phyloP scores from a whole-genome alignment of 2,113 vertebrate genomes.

The Phrynosoma blainvillii region DNA sequence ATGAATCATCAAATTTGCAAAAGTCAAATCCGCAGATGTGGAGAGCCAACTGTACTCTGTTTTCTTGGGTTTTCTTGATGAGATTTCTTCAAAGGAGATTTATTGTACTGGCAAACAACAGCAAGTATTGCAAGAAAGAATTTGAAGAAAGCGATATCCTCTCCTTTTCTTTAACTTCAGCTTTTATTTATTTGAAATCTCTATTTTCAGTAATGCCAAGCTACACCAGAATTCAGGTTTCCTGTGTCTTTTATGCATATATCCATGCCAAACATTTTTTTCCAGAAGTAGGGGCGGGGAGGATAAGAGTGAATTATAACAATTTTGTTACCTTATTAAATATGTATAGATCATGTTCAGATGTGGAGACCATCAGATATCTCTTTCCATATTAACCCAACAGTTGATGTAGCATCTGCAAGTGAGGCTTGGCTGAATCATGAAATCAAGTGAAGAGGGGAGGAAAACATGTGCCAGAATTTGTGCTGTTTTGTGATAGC shows the following conservation, averaged over 20 bases:
- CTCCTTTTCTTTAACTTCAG: background rate
- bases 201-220: background rate
- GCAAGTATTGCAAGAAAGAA: no score
- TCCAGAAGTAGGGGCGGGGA: background rate
- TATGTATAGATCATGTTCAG: constrained; percentile 10
- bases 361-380: background rate
- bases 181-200: background rate
- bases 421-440: constrained; percentile 39
- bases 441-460: constrained; percentile 63
- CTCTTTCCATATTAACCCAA: constrained; percentile 19
- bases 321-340: background rate
- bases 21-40: no score
- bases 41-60: no score
- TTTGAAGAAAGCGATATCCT: background rate
- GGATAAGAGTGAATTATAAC: background rate
- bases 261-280: background rate
- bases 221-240: background rate
- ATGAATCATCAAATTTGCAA: no score
- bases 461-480: constrained; percentile 32
- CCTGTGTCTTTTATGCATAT: background rate
- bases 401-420: constrained; percentile 13
- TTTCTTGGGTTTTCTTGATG: background rate
- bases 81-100: background rate
- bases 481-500: constrained; percentile 50
- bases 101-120: no score